These are phyloP conservation scores for Ceraclea dissimilis DNA, from an alignment of 2,888 invertebrate species.

Conservation along the genomic window DNA sequence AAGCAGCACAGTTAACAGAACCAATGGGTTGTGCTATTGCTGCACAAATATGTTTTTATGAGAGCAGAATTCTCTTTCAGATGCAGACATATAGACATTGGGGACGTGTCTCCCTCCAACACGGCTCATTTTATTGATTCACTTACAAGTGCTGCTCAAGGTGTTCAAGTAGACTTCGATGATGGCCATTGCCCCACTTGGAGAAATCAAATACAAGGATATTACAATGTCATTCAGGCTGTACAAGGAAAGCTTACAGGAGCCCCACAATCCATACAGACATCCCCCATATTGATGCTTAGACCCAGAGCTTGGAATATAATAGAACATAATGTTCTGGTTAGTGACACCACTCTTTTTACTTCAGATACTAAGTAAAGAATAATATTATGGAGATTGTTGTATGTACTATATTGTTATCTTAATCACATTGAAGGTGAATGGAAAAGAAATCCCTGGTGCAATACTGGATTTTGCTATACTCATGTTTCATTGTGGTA, in stretches of 20 bases:
- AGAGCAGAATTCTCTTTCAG: no score
- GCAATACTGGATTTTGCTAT: constrained; percentile 63
- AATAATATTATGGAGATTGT: no score
- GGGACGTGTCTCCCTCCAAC: constrained; percentile 58
- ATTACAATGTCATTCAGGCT: constrained; percentile 51
- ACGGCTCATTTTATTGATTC: constrained; percentile 49
- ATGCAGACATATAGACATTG: constrained; percentile 56
- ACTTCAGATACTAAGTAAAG: no score
- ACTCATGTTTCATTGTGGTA: constrained; percentile 57
- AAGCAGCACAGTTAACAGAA: no score
- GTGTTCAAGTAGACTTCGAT: constrained; percentile 60
- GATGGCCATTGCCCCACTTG: constrained; percentile 70
- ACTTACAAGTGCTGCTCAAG: constrained; percentile 49
- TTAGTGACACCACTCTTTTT: constrained; percentile 28
- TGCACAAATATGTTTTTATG: no score
- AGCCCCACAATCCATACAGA: constrained; percentile 43
- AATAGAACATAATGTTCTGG: constrained; percentile 57
- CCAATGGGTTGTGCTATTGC: no score
- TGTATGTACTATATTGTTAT: no score
- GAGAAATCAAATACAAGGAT: constrained; percentile 58
- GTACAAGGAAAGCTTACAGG: constrained; percentile 46
- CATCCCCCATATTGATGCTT: constrained; percentile 56
- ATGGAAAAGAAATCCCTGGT: constrained; percentile 55
- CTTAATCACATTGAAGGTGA: constrained; percentile 44
- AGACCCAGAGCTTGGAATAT: constrained; percentile 70